Base-by-base conservation (phyloP, 2,888 invertebrate genomes). In the Hemithea aestivaria region DNA sequence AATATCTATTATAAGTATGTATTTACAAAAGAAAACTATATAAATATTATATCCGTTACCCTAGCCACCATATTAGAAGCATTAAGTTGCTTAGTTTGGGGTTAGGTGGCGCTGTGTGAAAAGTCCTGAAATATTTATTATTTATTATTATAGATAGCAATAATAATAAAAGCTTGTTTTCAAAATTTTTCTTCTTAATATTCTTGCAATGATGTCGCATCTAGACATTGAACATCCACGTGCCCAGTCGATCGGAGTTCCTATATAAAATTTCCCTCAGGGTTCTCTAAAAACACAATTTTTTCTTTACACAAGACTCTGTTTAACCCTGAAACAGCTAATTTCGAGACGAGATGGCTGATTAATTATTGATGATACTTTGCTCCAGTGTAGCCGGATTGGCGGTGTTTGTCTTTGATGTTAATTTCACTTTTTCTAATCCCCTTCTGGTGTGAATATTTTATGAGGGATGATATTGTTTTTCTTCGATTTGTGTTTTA, bases 221-320 rank as follows among this genome's bases (percentile, higher is more conserved):
- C 71, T 10, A 73, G 60, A n/a, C 0, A 1, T 51, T 56, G 5
- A 5, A n/a, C 27, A 1, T 51, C 51, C 1, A 0, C 20, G 46
- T 41, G 62, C 65, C 61, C 52, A 67, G 66, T 68, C 77, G 59
- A 79, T 12, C 35, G 50, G 51, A 73, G 72, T 75, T 73, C 66
- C 75, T 78, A 81, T 75, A 83, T 75, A 82, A 81, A 83, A 84
- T 81, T 83, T 83, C 82, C 83, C 84, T 70, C 57, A 74, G 83
- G 83, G 76, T 74, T 68, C 48, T 61, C 63, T 51, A 56, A 54
- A 70, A 73, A 62, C 56, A 66, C 58, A 57, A 56, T 56, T 61
- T 72, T 77, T 73, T 64, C 70, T 75, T 76, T 69, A 52, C 67
- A 63, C 68, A 69, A 65, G 58, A 48, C 62, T 62, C 66, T 70